Evolutionary conservation across 1,140 invertebrate species (phyloP), one percentile per base, ranked within the genome.

Genomic region (Aporrectodea caliginosa): DNA sequence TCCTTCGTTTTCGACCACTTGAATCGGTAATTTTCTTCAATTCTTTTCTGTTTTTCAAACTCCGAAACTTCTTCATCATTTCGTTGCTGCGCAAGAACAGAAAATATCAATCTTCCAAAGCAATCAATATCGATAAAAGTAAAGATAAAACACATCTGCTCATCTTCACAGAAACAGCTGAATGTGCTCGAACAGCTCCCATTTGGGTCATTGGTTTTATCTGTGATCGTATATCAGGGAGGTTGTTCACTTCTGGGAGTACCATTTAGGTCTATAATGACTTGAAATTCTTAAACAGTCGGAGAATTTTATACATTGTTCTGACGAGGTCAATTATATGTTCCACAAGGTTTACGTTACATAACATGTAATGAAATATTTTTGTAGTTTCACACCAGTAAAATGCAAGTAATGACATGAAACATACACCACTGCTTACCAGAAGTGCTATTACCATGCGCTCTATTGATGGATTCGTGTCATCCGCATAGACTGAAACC

Each of bases 1-100:
- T 58, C 22, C 43, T 22, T 58, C 22, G 6, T 6, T 6, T 58
- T 22, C 22, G 43, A 58, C 43, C 43, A 58, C 22, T 58, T 58
- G 22, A 58, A 58, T 58, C 43, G 43, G 43, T 58, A 58, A 58
- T 58, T 58, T 58, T 58, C 43, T 58, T 58, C 43, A 58, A 58
- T 58, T 58, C 43, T 6, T 58, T 58, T 58, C 43, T 58, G 43
- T 58, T 22, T 58, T 58, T 58, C 43, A 58, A 58, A 58, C 22
- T 58, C 43, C 22, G 43, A 6, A 58, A 58, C 43, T 58, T 58
- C 43, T 12, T 58, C 43, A 58, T 58, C 43, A 22, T 58, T 58
- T 58, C 43, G 6, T 58, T 58, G 43, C 43, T 58, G n/a, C n/a
- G n/a, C n/a, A n/a, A n/a, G n/a, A n/a, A n/a, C n/a, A n/a, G 43